Percentiles rank a stretch among this genome's conserved stretches.
Evolutionary conservation across 2,113 vertebrate species (phyloP).

Genomic region (Melospiza melodia): DNA sequence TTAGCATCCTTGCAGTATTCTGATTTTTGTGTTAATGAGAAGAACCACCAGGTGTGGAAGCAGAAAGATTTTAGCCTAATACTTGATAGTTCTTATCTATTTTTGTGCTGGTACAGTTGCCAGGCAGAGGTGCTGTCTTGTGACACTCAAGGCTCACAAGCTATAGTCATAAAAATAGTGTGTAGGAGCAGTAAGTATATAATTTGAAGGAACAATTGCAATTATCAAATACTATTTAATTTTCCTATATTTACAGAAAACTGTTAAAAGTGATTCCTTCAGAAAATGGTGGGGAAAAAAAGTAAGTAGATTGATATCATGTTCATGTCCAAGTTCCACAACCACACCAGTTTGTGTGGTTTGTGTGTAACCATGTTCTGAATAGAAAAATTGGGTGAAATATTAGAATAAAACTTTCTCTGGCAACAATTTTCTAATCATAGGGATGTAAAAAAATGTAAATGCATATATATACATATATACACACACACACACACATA

Average conservation of each 20-base stretch:
- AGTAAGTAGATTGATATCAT: not conserved
- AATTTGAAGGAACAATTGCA: not conserved
- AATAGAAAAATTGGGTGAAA: not conserved
- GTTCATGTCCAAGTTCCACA: not conserved
- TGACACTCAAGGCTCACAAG: not conserved
- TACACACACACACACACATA: too few relatives aligned
- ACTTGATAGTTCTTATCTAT: not conserved
- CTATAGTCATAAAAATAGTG: not conserved
- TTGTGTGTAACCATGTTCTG: not conserved
- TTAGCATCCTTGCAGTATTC: not conserved
- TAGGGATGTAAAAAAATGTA: not conserved
- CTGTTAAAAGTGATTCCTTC: not conserved
- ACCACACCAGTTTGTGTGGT: not conserved
- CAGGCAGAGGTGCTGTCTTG: not conserved
- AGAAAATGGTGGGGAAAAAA: accelerated
- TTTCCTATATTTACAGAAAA: not conserved
- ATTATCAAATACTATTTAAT: not conserved
- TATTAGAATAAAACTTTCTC: not conserved
- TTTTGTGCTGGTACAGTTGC: not conserved
- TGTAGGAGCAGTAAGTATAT: not conserved
- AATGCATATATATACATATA: not conserved
- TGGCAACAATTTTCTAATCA: not conserved
- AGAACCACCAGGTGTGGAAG: not conserved
- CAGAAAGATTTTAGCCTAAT: not conserved
- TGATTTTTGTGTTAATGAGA: not conserved